Evolutionary conservation across 2,888 invertebrate genomes (phyloP), one percentile per base, ranked within the genome.

Genomic region (Hemicrepidius hirtus): DNA sequence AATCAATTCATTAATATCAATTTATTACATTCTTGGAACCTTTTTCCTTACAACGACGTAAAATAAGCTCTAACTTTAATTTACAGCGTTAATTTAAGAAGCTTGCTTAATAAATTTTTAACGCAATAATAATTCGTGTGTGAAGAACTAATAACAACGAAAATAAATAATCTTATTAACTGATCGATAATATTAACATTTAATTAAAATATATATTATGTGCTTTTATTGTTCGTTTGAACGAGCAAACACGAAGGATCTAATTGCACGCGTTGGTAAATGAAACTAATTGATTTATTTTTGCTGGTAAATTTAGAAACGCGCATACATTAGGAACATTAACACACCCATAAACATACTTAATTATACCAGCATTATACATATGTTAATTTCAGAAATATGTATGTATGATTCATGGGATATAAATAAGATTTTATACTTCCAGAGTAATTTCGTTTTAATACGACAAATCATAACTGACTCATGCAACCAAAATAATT

Each of bases 291-390:
- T 66, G 73, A 70, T 70, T 74, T 74, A 74, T 74, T 74, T 72
- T 73, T 62, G 57, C 62, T 21, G 41, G 60, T 50, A 63, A 72
- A 68, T 74, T 74, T 74, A 74, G 72, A 74, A 73, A 72, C 64
- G 68, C 55, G 74, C 71, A 74, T 74, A 74, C 55, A 72, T 74
- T 74, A 74, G 68, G 57, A 69, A 68, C 67, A 75, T 73, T 73
- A 75, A 73, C 75, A 73, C 75, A 73, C 73, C 75, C 75, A 73
- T 75, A 73, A 75, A 73, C 71, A 73, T 75, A 65, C 64, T 70
- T 75, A 75, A 75, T 75, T 75, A 75, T 73, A 73, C 71, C 73
- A 65, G 59, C 62, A 74, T 66, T 75, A 75, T 75, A 69, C 70
- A 71, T 73, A 75, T 73, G 75, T 73, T 75, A 75, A 73, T 75